Evolutionary conservation across 2,113 vertebrate species (phyloP).

Genomic region (Pontoporia blainvillei): DNA sequence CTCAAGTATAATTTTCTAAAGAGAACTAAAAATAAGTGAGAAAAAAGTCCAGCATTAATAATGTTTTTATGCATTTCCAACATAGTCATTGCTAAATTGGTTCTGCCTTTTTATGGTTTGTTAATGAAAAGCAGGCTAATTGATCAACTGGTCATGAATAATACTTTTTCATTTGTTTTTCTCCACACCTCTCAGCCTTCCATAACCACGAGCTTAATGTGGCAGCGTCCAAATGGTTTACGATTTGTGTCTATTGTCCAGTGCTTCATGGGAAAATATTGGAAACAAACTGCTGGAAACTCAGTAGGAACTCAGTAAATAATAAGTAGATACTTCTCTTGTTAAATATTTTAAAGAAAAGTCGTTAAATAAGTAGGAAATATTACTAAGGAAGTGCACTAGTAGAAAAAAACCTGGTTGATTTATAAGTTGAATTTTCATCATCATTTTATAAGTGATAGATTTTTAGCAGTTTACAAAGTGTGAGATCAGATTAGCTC

Average conservation of each 20-base stretch:
- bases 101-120: conserved; percentile 48
- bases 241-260: conserved; percentile 35
- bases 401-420: background rate
- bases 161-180: conserved; percentile 46
- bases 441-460: background rate
- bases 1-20: conserved; percentile 59
- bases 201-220: background rate
- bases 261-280: conserved; percentile 43
- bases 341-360: conserved; percentile 53
- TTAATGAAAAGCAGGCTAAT: conserved; percentile 57
- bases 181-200: background rate
- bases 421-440: conserved; percentile 7
- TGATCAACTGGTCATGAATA: conserved; percentile 55
- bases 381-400: background rate
- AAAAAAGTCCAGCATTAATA: conserved; percentile 11
- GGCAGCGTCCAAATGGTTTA: background rate
- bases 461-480: background rate
- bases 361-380: conserved; percentile 15
- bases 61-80: conserved; percentile 26
- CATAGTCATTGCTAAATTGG: conserved; percentile 6
- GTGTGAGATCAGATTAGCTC: background rate
- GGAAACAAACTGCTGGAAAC: conserved; percentile 33
- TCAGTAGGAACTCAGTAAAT: conserved; percentile 34
- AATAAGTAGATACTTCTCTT: conserved; percentile 33
- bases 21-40: conserved; percentile 52